These are phyloP conservation scores for Scolanthus callimorphus DNA, from an alignment of 92 coral and sea anemone species.

Conservation along the genomic window DNA sequence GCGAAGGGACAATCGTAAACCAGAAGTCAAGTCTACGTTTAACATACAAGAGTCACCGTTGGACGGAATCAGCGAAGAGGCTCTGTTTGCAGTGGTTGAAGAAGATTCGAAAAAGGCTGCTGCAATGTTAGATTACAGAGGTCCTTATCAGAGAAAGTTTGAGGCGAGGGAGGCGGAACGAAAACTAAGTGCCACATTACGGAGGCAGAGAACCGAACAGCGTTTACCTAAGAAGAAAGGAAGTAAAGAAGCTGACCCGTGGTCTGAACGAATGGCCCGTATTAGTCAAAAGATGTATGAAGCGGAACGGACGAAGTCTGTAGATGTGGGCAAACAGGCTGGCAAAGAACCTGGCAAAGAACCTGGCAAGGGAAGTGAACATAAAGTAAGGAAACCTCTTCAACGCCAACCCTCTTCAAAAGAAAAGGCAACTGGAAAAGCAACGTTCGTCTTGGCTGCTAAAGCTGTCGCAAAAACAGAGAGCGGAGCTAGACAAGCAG, in stretches of 20 bases:
- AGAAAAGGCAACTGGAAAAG: background rate
- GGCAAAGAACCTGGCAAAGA: too few relatives aligned
- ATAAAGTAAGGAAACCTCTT: too few relatives aligned
- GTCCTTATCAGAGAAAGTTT: background rate
- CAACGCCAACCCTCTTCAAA: too few relatives aligned
- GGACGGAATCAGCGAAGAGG: background rate
- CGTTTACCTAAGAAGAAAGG: background rate
- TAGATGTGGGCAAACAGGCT: too few relatives aligned
- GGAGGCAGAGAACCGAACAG: background rate
- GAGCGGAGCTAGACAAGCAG: too few relatives aligned
- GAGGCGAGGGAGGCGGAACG: conserved; percentile 2
- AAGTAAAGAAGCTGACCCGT: background rate
- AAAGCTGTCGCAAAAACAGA: background rate
- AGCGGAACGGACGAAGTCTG: too few relatives aligned
- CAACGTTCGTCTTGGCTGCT: background rate
- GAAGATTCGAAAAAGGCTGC: background rate
- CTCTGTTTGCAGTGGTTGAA: background rate
- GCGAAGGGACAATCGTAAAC: too few relatives aligned
- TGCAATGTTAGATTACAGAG: background rate
- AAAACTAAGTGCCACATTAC: background rate
- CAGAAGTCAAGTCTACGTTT: too few relatives aligned
- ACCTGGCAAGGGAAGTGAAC: too few relatives aligned
- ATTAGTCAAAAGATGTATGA: background rate
- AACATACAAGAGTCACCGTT: background rate
- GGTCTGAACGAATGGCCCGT: background rate